Conservation (phyloP, 2,113 vertebrate genomes). For the Istiophorus platypterus region DNA sequence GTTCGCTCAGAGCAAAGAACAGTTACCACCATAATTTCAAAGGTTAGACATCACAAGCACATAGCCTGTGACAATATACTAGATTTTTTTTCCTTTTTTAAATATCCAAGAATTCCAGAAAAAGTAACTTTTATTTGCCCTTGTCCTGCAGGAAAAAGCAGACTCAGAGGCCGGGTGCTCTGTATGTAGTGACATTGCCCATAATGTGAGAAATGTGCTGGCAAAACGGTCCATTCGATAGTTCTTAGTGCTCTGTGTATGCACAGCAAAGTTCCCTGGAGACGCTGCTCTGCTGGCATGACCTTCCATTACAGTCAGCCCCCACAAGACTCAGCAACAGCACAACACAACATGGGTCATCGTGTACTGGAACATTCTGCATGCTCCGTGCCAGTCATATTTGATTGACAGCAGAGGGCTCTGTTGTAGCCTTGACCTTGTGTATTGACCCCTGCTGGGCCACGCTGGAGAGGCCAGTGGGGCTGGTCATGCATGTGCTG, state of each 20-base stretch:
- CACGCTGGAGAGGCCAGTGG: background rate
- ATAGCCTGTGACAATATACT: conserved; percentile 23
- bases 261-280: conserved; percentile 32
- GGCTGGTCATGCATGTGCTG: background rate
- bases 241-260: conserved; percentile 20
- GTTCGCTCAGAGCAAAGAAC: background rate
- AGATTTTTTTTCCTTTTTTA: conserved; percentile 23
- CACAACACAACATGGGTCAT: conserved; percentile 24
- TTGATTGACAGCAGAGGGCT: conserved; percentile 10
- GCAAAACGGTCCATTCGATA: background rate
- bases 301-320: conserved; percentile 43
- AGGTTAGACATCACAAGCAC: conserved; percentile 38
- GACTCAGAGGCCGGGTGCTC: conserved; percentile 45
- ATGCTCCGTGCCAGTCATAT: conserved; percentile 3
- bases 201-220: conserved; percentile 27
- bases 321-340: conserved; percentile 14
- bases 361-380: conserved; percentile 25
- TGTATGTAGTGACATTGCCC: conserved; percentile 27
- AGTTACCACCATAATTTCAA: conserved; percentile 30
- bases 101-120: conserved; percentile 11
- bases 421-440: background rate
- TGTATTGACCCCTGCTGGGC: conserved; percentile 35
- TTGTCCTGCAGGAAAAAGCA: conserved; percentile 22
- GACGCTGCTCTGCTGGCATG: conserved; percentile 42
- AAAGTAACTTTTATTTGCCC: conserved; percentile 46